These are phyloP conservation scores for Callitettix versicolor DNA, from an alignment of 1,140 invertebrate genomes.

Conservation along the genomic window DNA sequence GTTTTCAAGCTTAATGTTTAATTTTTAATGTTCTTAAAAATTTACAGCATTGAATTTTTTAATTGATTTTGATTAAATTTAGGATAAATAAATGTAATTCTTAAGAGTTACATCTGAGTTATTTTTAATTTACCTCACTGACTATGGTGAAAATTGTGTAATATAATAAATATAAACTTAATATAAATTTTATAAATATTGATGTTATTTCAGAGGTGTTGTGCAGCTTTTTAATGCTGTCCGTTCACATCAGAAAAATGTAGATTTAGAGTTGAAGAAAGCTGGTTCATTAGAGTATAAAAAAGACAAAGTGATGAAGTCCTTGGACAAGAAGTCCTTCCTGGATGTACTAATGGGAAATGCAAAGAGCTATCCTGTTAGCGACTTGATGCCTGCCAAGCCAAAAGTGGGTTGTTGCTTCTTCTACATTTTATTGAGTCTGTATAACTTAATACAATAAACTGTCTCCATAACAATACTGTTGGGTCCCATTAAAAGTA, in stretches of 20 bases:
- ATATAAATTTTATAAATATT: background rate
- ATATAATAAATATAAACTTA: too few species aligned
- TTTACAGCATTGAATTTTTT: too few species aligned
- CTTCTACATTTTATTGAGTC: background rate
- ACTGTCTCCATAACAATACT: background rate
- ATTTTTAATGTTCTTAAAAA: too few species aligned
- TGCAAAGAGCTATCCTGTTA: constrained; percentile 40
- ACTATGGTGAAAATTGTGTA: too few species aligned
- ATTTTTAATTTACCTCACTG: too few species aligned
- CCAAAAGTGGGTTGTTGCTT: constrained; percentile 1
- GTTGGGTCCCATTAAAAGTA: background rate
- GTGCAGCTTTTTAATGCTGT: constrained; percentile 89
- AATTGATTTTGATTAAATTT: background rate
- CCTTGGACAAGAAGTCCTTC: constrained; percentile 69
- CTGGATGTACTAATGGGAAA: constrained; percentile 70
- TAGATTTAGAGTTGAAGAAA: constrained; percentile 58
- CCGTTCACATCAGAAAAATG: constrained; percentile 65
- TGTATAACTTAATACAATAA: background rate
- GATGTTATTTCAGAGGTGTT: constrained; percentile 55
- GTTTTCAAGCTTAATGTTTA: too few species aligned
- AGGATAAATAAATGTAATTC: background rate
- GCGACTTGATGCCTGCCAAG: constrained; percentile 1
- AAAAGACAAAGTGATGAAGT: constrained; percentile 70
- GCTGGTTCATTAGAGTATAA: constrained; percentile 68
- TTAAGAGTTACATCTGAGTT: too few species aligned